Evolutionary conservation across 2,888 invertebrate species (phyloP), one percentile per base, ranked within the genome.

Genomic region (Eurois occulta): DNA sequence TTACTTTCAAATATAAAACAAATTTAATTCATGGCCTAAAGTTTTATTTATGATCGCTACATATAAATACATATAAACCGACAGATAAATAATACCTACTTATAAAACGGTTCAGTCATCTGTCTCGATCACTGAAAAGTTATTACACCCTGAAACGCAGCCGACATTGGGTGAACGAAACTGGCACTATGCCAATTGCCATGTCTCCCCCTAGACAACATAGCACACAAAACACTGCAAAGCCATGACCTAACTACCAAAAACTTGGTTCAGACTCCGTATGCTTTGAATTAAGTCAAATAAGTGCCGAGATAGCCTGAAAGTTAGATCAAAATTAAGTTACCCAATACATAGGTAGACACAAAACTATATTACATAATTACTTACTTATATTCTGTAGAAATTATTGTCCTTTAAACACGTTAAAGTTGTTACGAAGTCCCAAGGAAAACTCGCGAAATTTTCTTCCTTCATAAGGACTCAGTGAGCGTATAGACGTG

Each of bases 381-480:
- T 76, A 92, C 94, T 93, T 84, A 95, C 95, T 92, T 90, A 91
- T 95, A 95, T 95, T 91, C 91, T 94, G 92, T 94, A 95, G 91
- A 95, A 95, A 93, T 95, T 95, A 93, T 94, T 95, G 91, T 96
- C 95, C 91, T 92, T 91, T 87, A 88, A 93, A 91, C 93, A 93
- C 90, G 91, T 88, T 86, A 91, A 92, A 89, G 89, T 91, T 82
- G 87, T 91, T 80, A 90, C 86, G 81, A 92, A 90, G 87, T 91
- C 92, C 93, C 93, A 92, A 88, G 91, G 91, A 85, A 90, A 91
- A 90, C 91, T 90, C 84, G 86, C 84, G 76, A 92, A 89, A 87
- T 88, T 94, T 92, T 91, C 92, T 93, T 94, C 92, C 95, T 94
- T 95, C 96, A 96, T 96, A 96, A 91, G 95, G 94, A 92, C 93